Evolutionary conservation across 2,797 vertebrate species (phyloP), one percentile per base, ranked within the genome.

Genomic region (Sebastes hopkinsi): DNA sequence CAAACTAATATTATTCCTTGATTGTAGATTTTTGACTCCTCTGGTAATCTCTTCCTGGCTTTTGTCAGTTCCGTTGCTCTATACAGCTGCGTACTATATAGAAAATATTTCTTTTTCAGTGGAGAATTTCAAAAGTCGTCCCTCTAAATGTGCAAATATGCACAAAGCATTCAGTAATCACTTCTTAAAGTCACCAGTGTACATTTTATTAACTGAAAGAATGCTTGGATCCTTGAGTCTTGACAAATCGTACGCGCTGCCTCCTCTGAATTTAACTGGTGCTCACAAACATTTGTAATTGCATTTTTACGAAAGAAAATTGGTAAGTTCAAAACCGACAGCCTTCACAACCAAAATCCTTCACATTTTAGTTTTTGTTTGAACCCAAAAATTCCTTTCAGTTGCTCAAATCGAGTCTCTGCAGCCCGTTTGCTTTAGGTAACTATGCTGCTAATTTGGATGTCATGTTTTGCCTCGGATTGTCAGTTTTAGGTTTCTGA

Each of bases 261-360:
- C 66, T 70, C 62, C 58, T 72, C 61, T 74, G 50, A 61, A 75
- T 77, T 85, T 32, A 59, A 75, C 78, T 42, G 52, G 68, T 67
- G 65, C 71, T 80, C 25, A 79, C 79, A 83, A 82, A 79, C 25
- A 60, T 79, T 72, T 71, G n/a, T 79, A 84, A 88, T 80, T 76
- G 46, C 61, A 75, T 87, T 89, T 87, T 62, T 83, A 60, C 34
- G 75, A 77, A 88, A 82, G 58, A 66, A 77, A 84, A 84, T 76
- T 23, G 38, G 36, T 23, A 62, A 30, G 46, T 58, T 74, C 30
- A 75, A 80, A 79, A 64, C 77, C 4, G 9, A 10, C 80, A 81
- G 29, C 83, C 80, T 87, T 91, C 36, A 56, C 27, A 27, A 72
- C 20, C 8, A 56, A 74, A 82, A 84, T 86, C 62, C 71, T 87